These are phyloP conservation scores for Heteractis magnifica DNA, from an alignment of 92 coral and sea anemone species.

Conservation along the genomic window DNA sequence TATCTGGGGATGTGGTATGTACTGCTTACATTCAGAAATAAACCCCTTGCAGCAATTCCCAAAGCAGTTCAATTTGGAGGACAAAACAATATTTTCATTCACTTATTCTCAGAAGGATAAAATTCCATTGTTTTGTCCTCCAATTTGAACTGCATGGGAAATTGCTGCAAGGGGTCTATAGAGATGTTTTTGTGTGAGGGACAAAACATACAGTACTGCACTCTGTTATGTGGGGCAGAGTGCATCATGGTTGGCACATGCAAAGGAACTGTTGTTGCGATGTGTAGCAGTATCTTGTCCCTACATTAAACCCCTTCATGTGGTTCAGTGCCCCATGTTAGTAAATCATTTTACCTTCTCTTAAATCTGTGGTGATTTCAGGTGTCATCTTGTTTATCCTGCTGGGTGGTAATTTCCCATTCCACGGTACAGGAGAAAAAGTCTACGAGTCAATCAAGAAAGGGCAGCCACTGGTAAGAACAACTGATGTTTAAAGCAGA, in stretches of 20 bases:
- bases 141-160: too few species aligned
- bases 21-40: background rate
- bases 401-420: constrained; percentile 90
- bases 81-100: background rate
- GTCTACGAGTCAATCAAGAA: constrained; percentile 85
- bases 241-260: too few species aligned
- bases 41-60: background rate
- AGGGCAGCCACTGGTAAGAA: constrained; percentile 65
- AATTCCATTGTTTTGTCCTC: too few species aligned
- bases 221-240: too few species aligned
- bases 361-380: constrained; percentile 19
- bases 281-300: too few species aligned
- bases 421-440: constrained; percentile 97
- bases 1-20: constrained; percentile 98
- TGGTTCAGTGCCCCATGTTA: background rate
- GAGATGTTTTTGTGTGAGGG: too few species aligned
- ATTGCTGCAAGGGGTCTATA: too few species aligned
- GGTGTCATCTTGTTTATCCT: constrained; percentile 89
- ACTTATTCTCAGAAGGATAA: too few species aligned
- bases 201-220: too few species aligned
- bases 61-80: background rate
- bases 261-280: too few species aligned
- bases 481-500: background rate
- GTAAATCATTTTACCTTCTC: background rate
- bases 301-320: too few species aligned